Conservation (phyloP, 1,140 invertebrate genomes). For the Hirudo medicinalis region DNA sequence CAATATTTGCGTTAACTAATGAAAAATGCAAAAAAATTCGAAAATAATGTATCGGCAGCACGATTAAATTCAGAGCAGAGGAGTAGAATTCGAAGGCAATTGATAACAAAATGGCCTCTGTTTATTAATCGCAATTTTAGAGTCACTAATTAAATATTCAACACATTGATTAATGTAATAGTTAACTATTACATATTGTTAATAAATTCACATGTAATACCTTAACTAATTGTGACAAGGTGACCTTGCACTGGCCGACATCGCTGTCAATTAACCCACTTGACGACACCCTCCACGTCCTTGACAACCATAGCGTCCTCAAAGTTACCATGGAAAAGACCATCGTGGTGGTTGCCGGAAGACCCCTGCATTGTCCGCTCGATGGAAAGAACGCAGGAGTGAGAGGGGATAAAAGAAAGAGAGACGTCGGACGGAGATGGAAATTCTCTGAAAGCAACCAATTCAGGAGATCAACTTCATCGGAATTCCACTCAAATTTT, state of each 20-base stretch:
- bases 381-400: no score
- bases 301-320: constrained; percentile 88
- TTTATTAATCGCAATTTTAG: background rate
- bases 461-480: no score
- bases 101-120: no score
- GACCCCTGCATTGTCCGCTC: constrained; percentile 69
- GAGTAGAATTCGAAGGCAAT: no score
- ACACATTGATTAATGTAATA: background rate
- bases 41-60: no score
- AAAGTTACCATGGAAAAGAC: constrained; percentile 75
- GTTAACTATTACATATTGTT: background rate
- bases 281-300: constrained; percentile 83
- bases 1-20: background rate
- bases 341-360: constrained; percentile 77
- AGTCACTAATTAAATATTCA: background rate
- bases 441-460: no score
- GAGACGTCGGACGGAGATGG: background rate
- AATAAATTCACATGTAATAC: background rate
- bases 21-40: background rate
- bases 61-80: no score
- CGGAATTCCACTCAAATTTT: no score
- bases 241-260: constrained; percentile 84
- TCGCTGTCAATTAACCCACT: constrained; percentile 81
- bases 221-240: constrained; percentile 40
- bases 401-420: no score